A percentile compares a stretch with the other conserved stretches of the same genome.
Conservation (phyloP, 2,888 invertebrate genomes). For the Fabriciana adippe region DNA sequence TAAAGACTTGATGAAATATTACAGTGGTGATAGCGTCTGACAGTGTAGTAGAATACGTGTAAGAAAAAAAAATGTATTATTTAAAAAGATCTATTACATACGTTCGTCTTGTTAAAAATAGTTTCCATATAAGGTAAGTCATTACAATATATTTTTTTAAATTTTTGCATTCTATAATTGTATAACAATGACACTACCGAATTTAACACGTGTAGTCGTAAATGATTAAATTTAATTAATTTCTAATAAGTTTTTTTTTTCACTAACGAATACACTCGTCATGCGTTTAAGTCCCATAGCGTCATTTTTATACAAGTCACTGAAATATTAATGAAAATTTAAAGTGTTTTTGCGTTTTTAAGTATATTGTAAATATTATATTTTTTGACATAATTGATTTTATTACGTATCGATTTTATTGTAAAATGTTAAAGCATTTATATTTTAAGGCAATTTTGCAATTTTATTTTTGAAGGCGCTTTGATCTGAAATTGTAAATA, state of each 20-base stretch:
- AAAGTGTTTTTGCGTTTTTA: too few relatives aligned
- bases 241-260: too few relatives aligned
- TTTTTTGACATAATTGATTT: not conserved
- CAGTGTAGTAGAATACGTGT: not conserved
- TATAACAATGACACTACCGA: too few relatives aligned
- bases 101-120: not conserved
- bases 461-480: not conserved
- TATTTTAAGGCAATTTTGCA: not conserved
- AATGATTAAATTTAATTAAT: too few relatives aligned
- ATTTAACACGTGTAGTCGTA: too few relatives aligned
- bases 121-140: constrained; percentile 9
- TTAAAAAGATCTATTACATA: not conserved
- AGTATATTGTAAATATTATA: too few relatives aligned
- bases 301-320: too few relatives aligned
- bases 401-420: not conserved
- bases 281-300: too few relatives aligned
- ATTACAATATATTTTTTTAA: not conserved
- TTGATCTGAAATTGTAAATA: too few relatives aligned
- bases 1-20: not conserved
- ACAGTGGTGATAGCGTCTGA: not conserved
- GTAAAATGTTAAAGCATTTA: not conserved
- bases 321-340: too few relatives aligned
- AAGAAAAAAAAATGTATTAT: not conserved
- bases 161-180: not conserved
- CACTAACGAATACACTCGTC: too few relatives aligned